Conservation (phyloP, 2,888 invertebrate species). For the Candidula unifasciata region DNA sequence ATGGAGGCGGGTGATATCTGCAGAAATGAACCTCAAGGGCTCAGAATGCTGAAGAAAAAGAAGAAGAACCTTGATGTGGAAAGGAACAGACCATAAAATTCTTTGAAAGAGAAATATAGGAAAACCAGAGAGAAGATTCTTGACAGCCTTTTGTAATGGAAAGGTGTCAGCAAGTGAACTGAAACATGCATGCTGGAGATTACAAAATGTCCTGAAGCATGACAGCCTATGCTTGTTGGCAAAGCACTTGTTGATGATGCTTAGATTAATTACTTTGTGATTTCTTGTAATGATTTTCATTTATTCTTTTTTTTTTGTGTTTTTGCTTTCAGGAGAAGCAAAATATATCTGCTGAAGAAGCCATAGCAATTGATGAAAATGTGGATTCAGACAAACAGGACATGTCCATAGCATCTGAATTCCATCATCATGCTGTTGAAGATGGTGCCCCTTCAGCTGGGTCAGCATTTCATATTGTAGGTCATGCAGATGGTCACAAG, state of each 20-base stretch:
- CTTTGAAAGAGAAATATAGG: no score
- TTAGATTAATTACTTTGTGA: background rate
- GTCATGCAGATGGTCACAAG: slow-evolving; percentile 20
- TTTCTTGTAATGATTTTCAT: background rate
- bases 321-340: background rate
- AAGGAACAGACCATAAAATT: no score
- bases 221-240: no score
- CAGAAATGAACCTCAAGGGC: no score
- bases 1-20: no score
- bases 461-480: slow-evolving; percentile 41
- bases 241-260: background rate
- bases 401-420: background rate
- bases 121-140: no score
- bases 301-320: background rate
- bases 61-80: no score
- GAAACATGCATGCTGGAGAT: background rate
- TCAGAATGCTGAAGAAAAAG: no score
- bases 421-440: slow-evolving; percentile 33
- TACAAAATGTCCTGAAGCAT: background rate
- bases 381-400: background rate
- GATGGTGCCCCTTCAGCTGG: slow-evolving; percentile 11
- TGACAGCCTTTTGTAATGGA: no score
- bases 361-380: background rate
- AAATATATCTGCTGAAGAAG: background rate
- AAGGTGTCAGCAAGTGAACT: background rate